Conservation (phyloP, 2,113 vertebrate species). For the Nicator chloris region DNA sequence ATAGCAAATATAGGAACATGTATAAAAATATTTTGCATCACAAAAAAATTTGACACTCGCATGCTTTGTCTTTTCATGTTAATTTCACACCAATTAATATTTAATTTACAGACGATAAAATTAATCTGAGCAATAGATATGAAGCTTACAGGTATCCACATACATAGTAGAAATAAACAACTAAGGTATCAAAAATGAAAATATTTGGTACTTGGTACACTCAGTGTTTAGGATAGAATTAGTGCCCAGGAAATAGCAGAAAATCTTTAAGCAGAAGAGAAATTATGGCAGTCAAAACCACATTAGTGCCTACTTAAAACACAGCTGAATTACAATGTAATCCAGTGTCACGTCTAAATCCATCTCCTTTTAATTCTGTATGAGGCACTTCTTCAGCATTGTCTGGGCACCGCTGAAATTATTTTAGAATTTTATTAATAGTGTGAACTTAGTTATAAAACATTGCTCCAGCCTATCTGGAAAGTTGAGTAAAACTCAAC, state of each 20-base stretch:
- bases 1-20: background rate
- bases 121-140: background rate
- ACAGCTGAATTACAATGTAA: background rate
- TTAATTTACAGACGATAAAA: background rate
- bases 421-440: background rate
- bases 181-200: background rate
- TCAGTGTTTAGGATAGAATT: background rate
- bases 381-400: background rate
- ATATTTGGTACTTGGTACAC: background rate
- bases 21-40: background rate
- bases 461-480: background rate
- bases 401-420: accelerated
- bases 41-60: accelerated
- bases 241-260: background rate
- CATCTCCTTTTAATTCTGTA: background rate
- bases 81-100: background rate
- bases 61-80: background rate
- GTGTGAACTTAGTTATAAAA: background rate
- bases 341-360: background rate
- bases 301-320: background rate
- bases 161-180: background rate
- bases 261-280: background rate
- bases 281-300: background rate
- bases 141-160: background rate
- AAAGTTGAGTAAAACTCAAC: background rate